Evolutionary conservation across 1,140 invertebrate genomes (phyloP).

Genomic region (Solenopsis fugax): DNA sequence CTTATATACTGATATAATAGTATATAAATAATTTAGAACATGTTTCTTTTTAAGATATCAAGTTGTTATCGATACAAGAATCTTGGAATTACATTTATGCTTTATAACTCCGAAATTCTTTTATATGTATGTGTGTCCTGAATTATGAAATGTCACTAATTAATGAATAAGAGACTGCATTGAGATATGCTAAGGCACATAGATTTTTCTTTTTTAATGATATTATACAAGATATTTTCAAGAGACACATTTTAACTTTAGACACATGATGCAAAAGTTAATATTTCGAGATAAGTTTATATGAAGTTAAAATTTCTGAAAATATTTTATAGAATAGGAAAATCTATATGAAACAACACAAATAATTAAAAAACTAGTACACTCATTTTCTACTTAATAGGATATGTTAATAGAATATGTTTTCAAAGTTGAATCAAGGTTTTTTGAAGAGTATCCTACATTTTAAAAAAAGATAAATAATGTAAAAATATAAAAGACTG

Average conservation of each 20-base stretch:
- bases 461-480: not conserved
- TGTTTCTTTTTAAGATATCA: constrained; percentile 14
- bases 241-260: constrained; percentile 12
- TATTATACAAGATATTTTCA: constrained; percentile 9
- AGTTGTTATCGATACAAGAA: constrained; percentile 33
- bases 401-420: not conserved
- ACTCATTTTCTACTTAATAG: not conserved
- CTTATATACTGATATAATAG: constrained; percentile 30
- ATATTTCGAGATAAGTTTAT: not conserved
- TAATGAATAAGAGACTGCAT: constrained; percentile 38
- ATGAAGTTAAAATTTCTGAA: constrained; percentile 1
- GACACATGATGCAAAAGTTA: not conserved
- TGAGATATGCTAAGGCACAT: constrained; percentile 24
- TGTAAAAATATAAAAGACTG: constrained; percentile 44
- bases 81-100: constrained; percentile 27
- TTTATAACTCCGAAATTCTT: constrained; percentile 43
- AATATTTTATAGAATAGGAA: not conserved
- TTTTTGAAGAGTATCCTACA: not conserved
- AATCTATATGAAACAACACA: not conserved
- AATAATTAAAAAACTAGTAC: not conserved
- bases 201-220: constrained; percentile 19
- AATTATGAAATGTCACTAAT: constrained; percentile 34
- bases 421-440: constrained; percentile 17
- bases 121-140: constrained; percentile 10
- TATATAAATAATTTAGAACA: constrained; percentile 23